Conservation (phyloP, 2,888 invertebrate species). For the Eristalis intricaria region DNA sequence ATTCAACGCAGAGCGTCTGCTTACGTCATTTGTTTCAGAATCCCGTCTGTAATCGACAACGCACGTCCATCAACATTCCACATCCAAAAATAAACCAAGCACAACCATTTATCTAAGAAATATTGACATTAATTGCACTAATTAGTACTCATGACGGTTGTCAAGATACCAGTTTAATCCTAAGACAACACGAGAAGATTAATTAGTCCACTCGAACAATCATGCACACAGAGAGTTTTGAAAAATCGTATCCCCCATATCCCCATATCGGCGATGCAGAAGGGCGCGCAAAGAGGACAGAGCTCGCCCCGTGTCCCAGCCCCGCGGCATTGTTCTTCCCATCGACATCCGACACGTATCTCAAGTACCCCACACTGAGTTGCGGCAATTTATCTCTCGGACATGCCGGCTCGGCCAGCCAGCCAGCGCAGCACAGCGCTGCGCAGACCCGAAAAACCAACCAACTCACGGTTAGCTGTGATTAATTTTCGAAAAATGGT, state of each 20-base stretch:
- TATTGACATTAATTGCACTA: slow-evolving; percentile 31
- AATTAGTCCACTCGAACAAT: slow-evolving; percentile 20
- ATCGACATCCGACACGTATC: slow-evolving; percentile 34
- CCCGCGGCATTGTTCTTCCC: slow-evolving; percentile 16
- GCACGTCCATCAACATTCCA: slow-evolving; percentile 5
- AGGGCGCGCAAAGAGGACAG: slow-evolving; percentile 4
- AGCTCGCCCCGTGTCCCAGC: slow-evolving; percentile 2
- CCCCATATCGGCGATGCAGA: not conserved
- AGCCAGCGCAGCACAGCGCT: not conserved
- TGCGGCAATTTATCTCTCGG: slow-evolving; percentile 41
- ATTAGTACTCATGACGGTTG: slow-evolving; percentile 31
- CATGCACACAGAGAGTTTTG: not conserved
- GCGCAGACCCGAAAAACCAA: not conserved
- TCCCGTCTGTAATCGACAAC: not conserved
- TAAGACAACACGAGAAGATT: slow-evolving; percentile 25
- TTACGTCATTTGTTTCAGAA: not conserved
- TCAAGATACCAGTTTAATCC: slow-evolving; percentile 18
- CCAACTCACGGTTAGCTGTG: slow-evolving; percentile 17
- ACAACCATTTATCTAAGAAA: slow-evolving; percentile 25
- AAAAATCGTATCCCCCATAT: slow-evolving; percentile 21
- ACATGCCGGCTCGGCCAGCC: not conserved
- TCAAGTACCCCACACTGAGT: slow-evolving; percentile 59
- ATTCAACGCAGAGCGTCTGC: not conserved
- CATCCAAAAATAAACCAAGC: not conserved
- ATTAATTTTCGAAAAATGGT: slow-evolving; percentile 56